Evolutionary conservation across 1,140 invertebrate species (phyloP).

Genomic region (Drosophila sechellia): DNA sequence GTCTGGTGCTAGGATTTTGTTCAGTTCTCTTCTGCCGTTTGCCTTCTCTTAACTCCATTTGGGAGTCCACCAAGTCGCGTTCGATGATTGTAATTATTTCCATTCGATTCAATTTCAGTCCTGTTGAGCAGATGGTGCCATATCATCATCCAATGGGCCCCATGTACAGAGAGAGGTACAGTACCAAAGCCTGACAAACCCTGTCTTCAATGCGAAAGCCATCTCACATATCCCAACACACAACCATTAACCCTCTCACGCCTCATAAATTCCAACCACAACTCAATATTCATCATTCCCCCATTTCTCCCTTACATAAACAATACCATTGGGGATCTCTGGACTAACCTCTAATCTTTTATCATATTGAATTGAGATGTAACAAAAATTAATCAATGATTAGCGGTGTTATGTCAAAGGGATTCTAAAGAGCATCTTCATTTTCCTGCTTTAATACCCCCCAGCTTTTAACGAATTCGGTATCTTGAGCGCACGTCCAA

Average conservation of each 20-base stretch:
- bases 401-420: neutral
- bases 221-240: constrained; percentile 15
- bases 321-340: constrained; percentile 1
- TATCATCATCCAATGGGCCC: constrained; percentile 85
- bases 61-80: constrained; percentile 25
- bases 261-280: constrained; percentile 9
- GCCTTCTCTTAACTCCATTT: neutral
- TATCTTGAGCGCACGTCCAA: constrained; percentile 44
- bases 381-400: neutral
- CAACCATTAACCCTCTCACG: constrained; percentile 11
- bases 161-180: constrained; percentile 85
- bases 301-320: neutral
- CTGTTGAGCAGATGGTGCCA: constrained; percentile 85
- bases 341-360: neutral
- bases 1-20: constrained; percentile 38
- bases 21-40: constrained; percentile 12
- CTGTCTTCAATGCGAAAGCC: constrained; percentile 49
- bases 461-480: constrained; percentile 27
- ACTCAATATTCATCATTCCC: neutral
- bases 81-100: constrained; percentile 75
- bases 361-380: neutral
- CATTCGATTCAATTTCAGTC: constrained; percentile 82
- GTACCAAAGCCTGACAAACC: constrained; percentile 66
- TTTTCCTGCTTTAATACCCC: constrained; percentile 20
- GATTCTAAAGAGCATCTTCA: constrained; percentile 4